phyloP scores from a whole-genome alignment of 2,113 vertebrate species.

The Alosa alosa region DNA sequence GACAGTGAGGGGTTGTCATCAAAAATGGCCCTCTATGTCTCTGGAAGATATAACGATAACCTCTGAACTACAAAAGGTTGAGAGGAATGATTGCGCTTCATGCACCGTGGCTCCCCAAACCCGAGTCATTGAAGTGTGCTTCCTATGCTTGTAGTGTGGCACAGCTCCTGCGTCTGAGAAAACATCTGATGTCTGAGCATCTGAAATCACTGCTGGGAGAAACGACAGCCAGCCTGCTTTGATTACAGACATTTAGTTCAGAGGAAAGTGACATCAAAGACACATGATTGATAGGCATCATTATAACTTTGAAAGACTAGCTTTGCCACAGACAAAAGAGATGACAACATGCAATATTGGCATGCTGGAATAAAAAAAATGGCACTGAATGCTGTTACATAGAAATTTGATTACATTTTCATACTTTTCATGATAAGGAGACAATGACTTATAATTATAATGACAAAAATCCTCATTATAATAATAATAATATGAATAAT shows the following conservation, averaged over 20 bases:
- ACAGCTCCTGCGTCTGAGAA: not conserved
- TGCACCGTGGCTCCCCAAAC: constrained; percentile 9
- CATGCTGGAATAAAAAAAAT: not conserved
- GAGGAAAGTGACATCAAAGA: not conserved
- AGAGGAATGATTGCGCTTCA: not conserved
- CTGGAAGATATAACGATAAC: constrained; percentile 26
- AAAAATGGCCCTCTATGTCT: not conserved
- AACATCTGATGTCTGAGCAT: not conserved
- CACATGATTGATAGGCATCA: not conserved
- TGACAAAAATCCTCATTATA: no score
- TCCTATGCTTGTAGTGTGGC: not conserved
- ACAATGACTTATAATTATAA: not conserved
- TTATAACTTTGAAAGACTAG: not conserved
- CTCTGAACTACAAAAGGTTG: constrained; percentile 17
- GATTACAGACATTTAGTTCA: not conserved
- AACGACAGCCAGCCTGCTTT: not conserved
- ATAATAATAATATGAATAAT: no score
- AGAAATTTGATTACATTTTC: not conserved
- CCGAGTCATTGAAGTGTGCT: not conserved
- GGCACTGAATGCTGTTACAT: not conserved
- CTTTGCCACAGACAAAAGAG: not conserved
- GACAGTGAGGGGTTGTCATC: constrained; percentile 34
- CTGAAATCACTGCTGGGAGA: constrained; percentile 20
- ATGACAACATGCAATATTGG: not conserved
- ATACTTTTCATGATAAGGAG: not conserved